Conservation (phyloP, 92 coral and sea anemone genomes). For the Phenganax stokvisi region DNA sequence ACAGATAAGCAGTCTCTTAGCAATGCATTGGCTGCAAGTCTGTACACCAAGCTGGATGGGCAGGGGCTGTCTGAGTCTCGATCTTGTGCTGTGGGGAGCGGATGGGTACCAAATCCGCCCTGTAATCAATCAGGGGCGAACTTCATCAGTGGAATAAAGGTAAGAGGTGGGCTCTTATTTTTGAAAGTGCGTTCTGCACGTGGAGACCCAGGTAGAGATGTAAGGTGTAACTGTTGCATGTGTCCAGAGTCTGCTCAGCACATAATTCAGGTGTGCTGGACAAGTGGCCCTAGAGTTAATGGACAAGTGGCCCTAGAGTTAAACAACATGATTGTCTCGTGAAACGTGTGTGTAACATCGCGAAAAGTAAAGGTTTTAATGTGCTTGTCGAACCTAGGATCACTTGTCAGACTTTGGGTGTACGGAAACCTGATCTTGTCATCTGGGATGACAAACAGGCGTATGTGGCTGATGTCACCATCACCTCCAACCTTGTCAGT, state of each 20-base stretch:
- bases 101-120: conserved; percentile 7
- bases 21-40: conserved; percentile 4
- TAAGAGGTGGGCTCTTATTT: too few species aligned
- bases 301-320: conserved; percentile 27
- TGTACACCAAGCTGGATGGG: conserved; percentile 28
- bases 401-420: too few species aligned
- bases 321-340: conserved; percentile 25
- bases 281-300: conserved; percentile 13
- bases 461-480: too few species aligned
- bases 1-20: conserved; percentile 5
- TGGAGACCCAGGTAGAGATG: too few species aligned
- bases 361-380: too few species aligned
- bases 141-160: conserved; percentile 30
- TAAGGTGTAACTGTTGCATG: conserved; percentile 35
- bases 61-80: neutral
- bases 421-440: too few species aligned
- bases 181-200: too few species aligned
- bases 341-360: neutral
- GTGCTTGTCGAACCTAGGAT: too few species aligned
- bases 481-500: conserved; percentile 25
- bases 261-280: conserved; percentile 21
- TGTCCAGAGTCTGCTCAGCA: too few species aligned
- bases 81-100: neutral
- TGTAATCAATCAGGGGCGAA: too few species aligned
- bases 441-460: too few species aligned